These are phyloP conservation scores for Caenorhabditis sulstoni DNA, from an alignment of 2,888 invertebrate genomes.

Conservation along the genomic window DNA sequence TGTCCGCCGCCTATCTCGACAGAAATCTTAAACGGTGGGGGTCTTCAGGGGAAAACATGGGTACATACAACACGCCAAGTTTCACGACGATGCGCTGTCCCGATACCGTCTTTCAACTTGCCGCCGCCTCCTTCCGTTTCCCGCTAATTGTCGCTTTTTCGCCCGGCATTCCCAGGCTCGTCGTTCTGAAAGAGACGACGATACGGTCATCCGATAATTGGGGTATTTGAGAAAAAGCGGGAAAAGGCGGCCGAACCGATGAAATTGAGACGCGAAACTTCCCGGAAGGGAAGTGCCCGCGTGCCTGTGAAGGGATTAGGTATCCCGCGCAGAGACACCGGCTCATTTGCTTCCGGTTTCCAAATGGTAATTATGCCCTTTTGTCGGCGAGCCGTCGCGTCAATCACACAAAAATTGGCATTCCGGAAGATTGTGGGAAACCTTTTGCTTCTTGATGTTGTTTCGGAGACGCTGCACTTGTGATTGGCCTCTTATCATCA, in stretches of 20 bases:
- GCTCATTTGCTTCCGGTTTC: too few species aligned
- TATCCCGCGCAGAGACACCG: too few species aligned
- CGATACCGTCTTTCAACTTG: conserved; percentile 55
- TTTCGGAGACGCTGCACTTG: conserved; percentile 13
- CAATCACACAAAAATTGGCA: conserved; percentile 8
- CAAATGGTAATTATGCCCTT: conserved; percentile 37
- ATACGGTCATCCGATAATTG: conserved; percentile 44
- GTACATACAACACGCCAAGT: conserved; percentile 53
- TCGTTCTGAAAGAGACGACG: conserved; percentile 3
- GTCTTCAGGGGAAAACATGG: conserved; percentile 53
- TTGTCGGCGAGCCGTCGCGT: conserved; percentile 9
- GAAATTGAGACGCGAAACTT: conserved; percentile 1
- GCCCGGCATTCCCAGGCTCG: conserved; percentile 35
- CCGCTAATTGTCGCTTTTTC: conserved; percentile 45
- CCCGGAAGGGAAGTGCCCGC: conserved; percentile 23
- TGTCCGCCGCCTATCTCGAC: conserved; percentile 46
- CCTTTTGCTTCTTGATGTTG: not conserved
- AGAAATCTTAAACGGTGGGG: conserved; percentile 56
- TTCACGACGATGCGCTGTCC: conserved; percentile 54
- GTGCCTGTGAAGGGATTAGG: conserved; percentile 32
- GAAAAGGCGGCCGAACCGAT: not conserved
- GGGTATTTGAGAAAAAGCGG: not conserved
- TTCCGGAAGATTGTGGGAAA: conserved; percentile 1
- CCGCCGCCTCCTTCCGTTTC: conserved; percentile 39
- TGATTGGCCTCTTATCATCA: conserved; percentile 23